Percentiles rank a stretch among this genome's conserved stretches.
Conservation (phyloP, 2,888 invertebrate species). For the Brachyptera risi region DNA sequence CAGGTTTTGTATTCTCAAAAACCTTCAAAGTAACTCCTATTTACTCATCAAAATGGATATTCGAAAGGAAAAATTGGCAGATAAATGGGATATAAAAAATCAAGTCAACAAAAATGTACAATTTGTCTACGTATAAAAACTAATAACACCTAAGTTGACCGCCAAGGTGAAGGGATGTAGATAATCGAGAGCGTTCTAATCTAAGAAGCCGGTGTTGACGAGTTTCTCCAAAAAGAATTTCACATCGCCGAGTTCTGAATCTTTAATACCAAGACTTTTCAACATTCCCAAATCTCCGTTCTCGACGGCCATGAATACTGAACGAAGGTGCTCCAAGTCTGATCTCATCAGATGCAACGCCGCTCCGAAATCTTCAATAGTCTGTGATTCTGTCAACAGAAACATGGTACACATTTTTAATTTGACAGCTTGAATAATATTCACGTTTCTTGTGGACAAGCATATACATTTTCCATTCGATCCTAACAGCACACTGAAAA, state of each 20-base stretch:
- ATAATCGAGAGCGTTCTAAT: constrained; percentile 57
- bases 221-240: constrained; percentile 95
- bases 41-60: no score
- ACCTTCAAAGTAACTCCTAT: no score
- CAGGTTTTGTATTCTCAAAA: no score
- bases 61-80: no score
- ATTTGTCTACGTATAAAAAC: constrained; percentile 1
- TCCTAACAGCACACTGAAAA: no score
- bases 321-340: constrained; percentile 87
- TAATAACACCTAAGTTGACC: background rate
- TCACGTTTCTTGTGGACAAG: no score
- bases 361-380: constrained; percentile 66
- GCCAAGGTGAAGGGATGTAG: background rate
- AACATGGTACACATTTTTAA: no score
- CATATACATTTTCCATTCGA: no score
- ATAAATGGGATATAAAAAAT: background rate
- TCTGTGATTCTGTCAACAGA: constrained; percentile 32
- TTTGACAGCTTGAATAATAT: no score
- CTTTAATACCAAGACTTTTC: constrained; percentile 90
- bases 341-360: constrained; percentile 79
- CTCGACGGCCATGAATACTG: constrained; percentile 93
- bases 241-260: constrained; percentile 90
- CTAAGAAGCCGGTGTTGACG: constrained; percentile 92
- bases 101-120: background rate
- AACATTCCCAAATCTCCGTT: constrained; percentile 92